Base-by-base conservation (phyloP, 2,888 invertebrate genomes). In the Hesperia comma region DNA sequence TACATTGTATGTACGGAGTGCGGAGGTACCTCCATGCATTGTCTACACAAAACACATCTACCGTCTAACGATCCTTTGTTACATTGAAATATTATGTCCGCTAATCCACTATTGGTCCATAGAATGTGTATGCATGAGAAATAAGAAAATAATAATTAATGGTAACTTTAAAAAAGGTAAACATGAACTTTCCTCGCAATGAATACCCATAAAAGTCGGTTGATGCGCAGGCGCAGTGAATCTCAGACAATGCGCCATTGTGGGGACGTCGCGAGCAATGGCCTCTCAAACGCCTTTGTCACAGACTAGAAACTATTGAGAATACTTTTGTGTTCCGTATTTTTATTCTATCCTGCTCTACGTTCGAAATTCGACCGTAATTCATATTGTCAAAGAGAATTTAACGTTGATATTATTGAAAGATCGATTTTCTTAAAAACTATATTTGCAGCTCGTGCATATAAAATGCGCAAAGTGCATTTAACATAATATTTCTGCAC, bases 221-320 rank as follows among this genome's bases (percentile, higher is more conserved):
- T 68, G 15, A 60, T 41, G 43, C 40, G 56, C 56, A 26, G 26
- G 56, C 64, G 53, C 60, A 62, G 68, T 68, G 72, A 69, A 68
- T 69, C 69, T 56, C 63, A 69, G 67, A 77, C 78, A 78, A 77
- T 78, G 72, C 69, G n/a, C 74, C 71, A 82, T 82, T 82, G 82
- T 82, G 69, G 63, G 12, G 37, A 71, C 70, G 68, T 49, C 49
- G 4, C 71, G 71, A 61, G 69, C 63, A 60, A 68, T 68, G 69
- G 64, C 69, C 64, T 71, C 70, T 72, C 68, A 72, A 64, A 46
- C 21, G 46, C 63, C 63, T 53, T 41, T 57, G 43, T 17, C 63
- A 62, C 41, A 69, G 69, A 69, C 21, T 40, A 61, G 51, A 53
- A 14, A 53, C 19, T 46, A 46, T 46, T 46, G 8, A 17, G 15